Base-by-base conservation (phyloP, 92 coral and sea anemone species). In the Porites divaricata region DNA sequence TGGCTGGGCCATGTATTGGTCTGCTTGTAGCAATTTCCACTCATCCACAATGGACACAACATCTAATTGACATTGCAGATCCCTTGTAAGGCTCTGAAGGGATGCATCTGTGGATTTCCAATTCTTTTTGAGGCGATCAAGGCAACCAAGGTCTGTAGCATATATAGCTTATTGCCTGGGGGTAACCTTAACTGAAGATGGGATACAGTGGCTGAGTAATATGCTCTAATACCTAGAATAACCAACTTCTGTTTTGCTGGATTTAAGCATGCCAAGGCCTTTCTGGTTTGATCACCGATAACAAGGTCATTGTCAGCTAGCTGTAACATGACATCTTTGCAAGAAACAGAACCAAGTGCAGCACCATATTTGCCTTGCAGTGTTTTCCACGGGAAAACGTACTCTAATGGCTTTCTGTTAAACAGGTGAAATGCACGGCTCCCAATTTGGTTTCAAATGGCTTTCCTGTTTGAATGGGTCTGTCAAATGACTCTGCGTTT, bases 111-210 rank as follows among this genome's bases (percentile, higher is more conserved):
- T 61, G n/a, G 88, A 71, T 69, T 87, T 58, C 71, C 70, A 72
- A n/a, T 72, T 57, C 66, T 85, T 85, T 71, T 90, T 81, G 57
- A 75, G 81, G 26, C 57, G 90, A 80, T 90, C 61, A 17, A 86
- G 90, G 84, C 81, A 90, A 73, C 89, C 87, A 59, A 81, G 89
- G 41, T 77, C 88, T 85, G 70, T 86, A n/a, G n/a, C 79, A 81
- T n/a, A n/a, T n/a, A 53, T 59, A 86, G 90, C 84, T 61, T 62
- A 75, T 81, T 83, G 65, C 76, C 77, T 16, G 67, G 75, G 63
- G 93, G 86, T 67, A 90, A 75, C 79, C 72, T 28, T 20, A 74
- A 77, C 70, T 80, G 84, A 57, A 87, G 79, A 86, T 90, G 84
- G 81, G 86, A 77, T 70, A 72, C 78, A 11, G 90, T 56, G 68